Percentiles rank a stretch among this genome's conserved stretches.
Evolutionary conservation across 2,888 invertebrate species (phyloP).

Genomic region (Drosophila nigricruria): DNA sequence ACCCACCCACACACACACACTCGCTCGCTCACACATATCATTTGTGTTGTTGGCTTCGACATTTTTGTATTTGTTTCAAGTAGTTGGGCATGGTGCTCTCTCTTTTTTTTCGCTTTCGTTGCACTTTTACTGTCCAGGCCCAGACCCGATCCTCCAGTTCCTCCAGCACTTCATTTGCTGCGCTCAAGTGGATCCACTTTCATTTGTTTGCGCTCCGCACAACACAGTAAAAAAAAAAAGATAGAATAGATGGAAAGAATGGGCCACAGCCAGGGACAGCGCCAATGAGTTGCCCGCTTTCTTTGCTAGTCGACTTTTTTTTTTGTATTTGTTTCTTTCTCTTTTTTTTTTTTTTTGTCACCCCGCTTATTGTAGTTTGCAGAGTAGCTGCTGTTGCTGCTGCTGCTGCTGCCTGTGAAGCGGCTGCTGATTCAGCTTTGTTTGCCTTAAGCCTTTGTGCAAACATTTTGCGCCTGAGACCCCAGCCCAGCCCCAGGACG

Average conservation of each 20-base stretch:
- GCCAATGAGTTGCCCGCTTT: conserved; percentile 64
- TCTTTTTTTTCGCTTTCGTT: conserved; percentile 77
- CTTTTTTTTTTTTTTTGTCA: conserved; percentile 57
- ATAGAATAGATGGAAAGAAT: conserved; percentile 31
- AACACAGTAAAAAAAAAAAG: conserved; percentile 34
- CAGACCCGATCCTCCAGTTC: conserved; percentile 45
- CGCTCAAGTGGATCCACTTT: conserved; percentile 83
- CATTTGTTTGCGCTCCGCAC: conserved; percentile 78
- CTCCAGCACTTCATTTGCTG: conserved; percentile 80
- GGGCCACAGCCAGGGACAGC: conserved; percentile 40
- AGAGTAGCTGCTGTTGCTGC: conserved; percentile 66
- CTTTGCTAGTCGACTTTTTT: conserved; percentile 33
- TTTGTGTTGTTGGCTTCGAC: conserved; percentile 72
- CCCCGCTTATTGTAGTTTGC: conserved; percentile 62
- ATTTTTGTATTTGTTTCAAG: conserved; percentile 77
- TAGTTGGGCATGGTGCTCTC: conserved; percentile 23
- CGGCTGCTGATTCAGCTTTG: conserved; percentile 81
- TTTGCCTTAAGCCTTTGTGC: conserved; percentile 83
- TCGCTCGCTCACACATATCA: conserved; percentile 58
- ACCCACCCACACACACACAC: conserved; percentile 20
- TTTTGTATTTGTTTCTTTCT: conserved; percentile 42
- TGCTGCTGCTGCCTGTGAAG: conserved; percentile 47
- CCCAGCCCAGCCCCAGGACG: conserved; percentile 47
- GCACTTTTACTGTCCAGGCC: conserved; percentile 77
- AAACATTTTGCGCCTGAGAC: conserved; percentile 79